These are phyloP conservation scores for Heliothis virescens DNA, from an alignment of 1,140 invertebrate species.

Conservation along the genomic window DNA sequence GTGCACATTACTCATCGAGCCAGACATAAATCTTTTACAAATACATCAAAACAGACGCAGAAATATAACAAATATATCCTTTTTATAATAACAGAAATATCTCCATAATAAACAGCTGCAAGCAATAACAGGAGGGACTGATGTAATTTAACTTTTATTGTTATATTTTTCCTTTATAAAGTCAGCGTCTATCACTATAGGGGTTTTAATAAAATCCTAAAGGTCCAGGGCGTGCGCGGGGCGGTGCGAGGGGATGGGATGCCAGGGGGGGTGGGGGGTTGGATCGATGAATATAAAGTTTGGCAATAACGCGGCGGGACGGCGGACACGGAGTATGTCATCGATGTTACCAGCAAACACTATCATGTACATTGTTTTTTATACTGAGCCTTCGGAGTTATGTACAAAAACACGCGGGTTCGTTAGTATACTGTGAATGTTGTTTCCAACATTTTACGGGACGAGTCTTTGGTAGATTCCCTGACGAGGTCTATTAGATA, in stretches of 20 bases:
- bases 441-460: no score
- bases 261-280: not conserved
- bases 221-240: not conserved
- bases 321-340: conserved; percentile 6
- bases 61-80: not conserved
- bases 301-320: conserved; percentile 29
- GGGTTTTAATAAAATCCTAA: conserved; percentile 35
- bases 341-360: conserved; percentile 32
- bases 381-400: not conserved
- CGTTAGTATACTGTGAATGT: not conserved
- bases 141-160: conserved; percentile 40
- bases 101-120: conserved; percentile 26
- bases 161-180: conserved; percentile 4
- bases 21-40: not conserved
- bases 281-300: conserved; percentile 43
- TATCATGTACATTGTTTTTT: conserved; percentile 36
- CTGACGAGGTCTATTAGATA: no score
- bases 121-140: not conserved
- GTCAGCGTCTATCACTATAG: not conserved
- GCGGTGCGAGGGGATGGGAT: not conserved
- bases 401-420: not conserved
- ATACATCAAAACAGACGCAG: no score
- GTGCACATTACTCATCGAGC: not conserved
- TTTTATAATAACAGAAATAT: conserved; percentile 15
- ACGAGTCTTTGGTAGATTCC: no score